These are phyloP conservation scores for Acanthoscelides obtectus DNA, from an alignment of 2,888 invertebrate genomes.

Conservation along the genomic window DNA sequence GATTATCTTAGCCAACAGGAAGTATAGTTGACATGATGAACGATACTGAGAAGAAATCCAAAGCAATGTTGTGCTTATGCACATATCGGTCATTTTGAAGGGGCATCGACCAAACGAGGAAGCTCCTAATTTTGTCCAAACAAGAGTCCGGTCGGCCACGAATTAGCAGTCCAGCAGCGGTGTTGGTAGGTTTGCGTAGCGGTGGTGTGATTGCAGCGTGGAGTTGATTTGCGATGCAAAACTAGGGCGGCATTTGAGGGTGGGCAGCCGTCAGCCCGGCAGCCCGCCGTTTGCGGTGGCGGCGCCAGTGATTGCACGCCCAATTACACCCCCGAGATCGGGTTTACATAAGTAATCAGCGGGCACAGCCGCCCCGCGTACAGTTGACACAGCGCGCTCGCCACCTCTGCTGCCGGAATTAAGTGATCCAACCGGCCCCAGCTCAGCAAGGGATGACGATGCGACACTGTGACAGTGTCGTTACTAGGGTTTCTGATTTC, in stretches of 20 bases:
- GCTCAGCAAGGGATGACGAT: slow-evolving; percentile 8
- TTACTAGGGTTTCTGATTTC: no score
- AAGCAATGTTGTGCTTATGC: no score
- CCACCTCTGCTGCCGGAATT: slow-evolving; percentile 42
- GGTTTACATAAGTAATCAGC: slow-evolving; percentile 51
- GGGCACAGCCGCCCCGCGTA: slow-evolving; percentile 26
- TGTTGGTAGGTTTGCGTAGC: background rate
- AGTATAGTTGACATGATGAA: no score
- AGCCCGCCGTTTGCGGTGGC: slow-evolving; percentile 25
- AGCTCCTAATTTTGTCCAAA: background rate
- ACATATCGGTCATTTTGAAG: background rate
- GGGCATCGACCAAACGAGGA: background rate
- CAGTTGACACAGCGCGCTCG: slow-evolving; percentile 44
- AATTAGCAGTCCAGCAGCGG: background rate
- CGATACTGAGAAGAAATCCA: no score
- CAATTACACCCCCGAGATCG: slow-evolving; percentile 50
- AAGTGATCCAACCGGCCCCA: slow-evolving; percentile 38
- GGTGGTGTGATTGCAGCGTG: slow-evolving; percentile 27
- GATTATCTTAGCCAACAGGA: no score
- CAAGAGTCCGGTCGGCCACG: background rate
- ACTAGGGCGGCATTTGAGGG: slow-evolving; percentile 11
- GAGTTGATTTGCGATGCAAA: slow-evolving; percentile 43
- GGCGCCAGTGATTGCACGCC: slow-evolving; percentile 49
- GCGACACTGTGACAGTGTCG: slow-evolving; percentile 20
- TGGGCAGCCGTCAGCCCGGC: slow-evolving; percentile 25